These are phyloP conservation scores for Eira barbara DNA, from an alignment of 2,113 vertebrate species.

Conservation along the genomic window DNA sequence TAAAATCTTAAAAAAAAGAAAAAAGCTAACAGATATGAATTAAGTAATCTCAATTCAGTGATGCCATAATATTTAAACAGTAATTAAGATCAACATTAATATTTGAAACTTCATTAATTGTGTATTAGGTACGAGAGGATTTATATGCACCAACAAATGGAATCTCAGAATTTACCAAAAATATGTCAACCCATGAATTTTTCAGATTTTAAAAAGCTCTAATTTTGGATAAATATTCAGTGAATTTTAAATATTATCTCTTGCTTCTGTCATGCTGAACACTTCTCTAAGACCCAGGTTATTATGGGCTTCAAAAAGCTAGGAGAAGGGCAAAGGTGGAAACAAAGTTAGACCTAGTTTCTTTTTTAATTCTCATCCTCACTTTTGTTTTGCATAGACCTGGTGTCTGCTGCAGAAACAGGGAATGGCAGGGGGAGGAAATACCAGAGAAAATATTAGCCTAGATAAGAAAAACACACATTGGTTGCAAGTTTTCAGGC, in stretches of 20 bases:
- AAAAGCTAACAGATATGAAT: background rate
- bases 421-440: rapidly evolving
- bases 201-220: background rate
- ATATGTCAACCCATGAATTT: background rate
- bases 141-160: background rate
- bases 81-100: background rate
- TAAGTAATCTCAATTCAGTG: background rate
- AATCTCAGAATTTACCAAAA: background rate
- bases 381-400: background rate
- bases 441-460: background rate
- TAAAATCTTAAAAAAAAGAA: too few species aligned
- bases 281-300: background rate
- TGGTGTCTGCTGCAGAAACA: background rate
- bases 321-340: background rate
- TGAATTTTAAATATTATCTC: background rate
- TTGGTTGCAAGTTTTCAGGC: background rate
- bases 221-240: background rate
- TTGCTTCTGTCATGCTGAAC: background rate
- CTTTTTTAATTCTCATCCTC: background rate
- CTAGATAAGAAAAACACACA: background rate
- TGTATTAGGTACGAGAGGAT: background rate
- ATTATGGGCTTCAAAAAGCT: background rate
- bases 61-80: background rate
- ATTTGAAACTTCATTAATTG: background rate
- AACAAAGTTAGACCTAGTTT: background rate